A percentile compares a stretch with the other conserved stretches of the same genome.
Conservation (phyloP, 2,797 vertebrate genomes). For the Centropyge bicolor region DNA sequence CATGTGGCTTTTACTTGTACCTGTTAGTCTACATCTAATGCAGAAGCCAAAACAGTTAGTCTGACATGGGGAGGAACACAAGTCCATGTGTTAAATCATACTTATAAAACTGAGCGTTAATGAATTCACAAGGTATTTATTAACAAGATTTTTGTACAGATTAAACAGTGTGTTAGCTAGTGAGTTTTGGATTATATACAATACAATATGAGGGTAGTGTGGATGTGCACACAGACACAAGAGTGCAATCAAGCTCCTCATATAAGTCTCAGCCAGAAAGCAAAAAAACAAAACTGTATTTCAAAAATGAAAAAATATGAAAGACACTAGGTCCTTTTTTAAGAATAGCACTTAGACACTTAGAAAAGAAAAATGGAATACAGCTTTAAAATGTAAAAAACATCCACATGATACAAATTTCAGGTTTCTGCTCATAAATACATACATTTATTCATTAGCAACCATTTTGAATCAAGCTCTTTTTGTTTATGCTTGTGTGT, state of each 20-base stretch:
- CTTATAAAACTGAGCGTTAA: neutral
- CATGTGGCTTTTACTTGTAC: conserved; percentile 69
- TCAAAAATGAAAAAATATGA: neutral
- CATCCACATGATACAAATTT: neutral
- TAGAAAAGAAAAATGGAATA: neutral
- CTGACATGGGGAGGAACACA: conserved; percentile 33
- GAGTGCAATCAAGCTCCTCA: neutral
- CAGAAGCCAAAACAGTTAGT: conserved; percentile 45
- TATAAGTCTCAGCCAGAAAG: neutral
- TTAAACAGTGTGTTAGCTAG: neutral
- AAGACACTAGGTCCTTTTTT: too few relatives aligned
- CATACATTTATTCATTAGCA: neutral
- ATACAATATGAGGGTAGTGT: too few relatives aligned
- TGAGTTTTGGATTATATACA: neutral
- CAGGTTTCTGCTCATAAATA: neutral
- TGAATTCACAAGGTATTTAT: conserved; percentile 4
- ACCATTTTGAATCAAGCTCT: neutral
- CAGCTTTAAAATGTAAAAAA: neutral
- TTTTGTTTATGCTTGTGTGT: neutral
- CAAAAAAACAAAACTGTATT: neutral
- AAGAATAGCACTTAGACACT: too few relatives aligned
- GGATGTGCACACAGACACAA: neutral
- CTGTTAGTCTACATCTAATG: conserved; percentile 66
- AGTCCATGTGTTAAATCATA: conserved; percentile 46
- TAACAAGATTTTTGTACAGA: neutral